A percentile compares a stretch with the other conserved stretches of the same genome.
These are phyloP conservation scores for Prorops nasuta DNA, from an alignment of 1,140 invertebrate species.

Conservation along the genomic window DNA sequence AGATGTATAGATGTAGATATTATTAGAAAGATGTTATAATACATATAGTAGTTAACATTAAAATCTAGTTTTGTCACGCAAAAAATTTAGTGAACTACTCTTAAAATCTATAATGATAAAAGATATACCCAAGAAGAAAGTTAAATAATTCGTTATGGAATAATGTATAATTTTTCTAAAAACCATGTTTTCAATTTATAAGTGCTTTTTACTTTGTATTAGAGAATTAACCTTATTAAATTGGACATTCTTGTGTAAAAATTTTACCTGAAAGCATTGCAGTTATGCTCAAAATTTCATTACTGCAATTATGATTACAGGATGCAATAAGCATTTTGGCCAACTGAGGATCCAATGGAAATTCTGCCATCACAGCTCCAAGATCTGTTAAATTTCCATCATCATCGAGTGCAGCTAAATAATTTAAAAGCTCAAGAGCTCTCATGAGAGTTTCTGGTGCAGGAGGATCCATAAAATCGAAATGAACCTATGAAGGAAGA, in stretches of 20 bases:
- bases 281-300: conserved; percentile 98
- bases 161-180: not conserved
- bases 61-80: no score
- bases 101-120: no score
- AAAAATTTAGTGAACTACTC: no score
- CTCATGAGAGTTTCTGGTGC: conserved; percentile 99
- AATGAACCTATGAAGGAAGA: conserved; percentile 71
- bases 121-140: no score
- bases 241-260: no score
- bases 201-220: no score
- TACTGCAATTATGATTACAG: conserved; percentile 97
- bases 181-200: no score
- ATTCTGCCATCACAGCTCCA: conserved; percentile 99
- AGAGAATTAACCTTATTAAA: no score
- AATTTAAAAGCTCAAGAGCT: conserved; percentile 96
- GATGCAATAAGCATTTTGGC: conserved; percentile 99
- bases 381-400: conserved; percentile 94
- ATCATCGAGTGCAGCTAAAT: conserved; percentile 94
- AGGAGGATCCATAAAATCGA: conserved; percentile 99
- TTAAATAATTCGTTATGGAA: no score
- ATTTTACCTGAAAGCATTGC: conserved; percentile 96
- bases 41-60: no score
- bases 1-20: no score
- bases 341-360: conserved; percentile 97
- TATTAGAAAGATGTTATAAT: no score